phyloP scores from a whole-genome alignment of 2,888 invertebrate species.

The Macrosoma leucophasiata region DNA sequence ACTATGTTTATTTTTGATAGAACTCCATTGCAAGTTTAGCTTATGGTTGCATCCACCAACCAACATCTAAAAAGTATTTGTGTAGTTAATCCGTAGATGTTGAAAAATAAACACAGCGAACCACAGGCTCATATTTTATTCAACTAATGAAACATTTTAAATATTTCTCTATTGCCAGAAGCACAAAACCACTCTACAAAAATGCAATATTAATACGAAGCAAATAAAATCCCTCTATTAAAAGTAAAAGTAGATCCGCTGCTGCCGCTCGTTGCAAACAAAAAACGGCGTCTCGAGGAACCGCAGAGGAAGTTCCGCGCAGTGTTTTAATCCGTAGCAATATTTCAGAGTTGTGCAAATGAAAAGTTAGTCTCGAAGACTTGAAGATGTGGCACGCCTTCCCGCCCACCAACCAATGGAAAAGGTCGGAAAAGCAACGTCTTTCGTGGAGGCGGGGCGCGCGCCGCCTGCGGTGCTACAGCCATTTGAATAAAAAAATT shows the following conservation, averaged over 20 bases:
- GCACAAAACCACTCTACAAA: not conserved
- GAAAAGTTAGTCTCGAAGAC: conserved; percentile 70
- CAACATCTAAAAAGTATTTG: no score
- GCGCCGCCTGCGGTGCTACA: conserved; percentile 54
- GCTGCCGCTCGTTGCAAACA: conserved; percentile 4
- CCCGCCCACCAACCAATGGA: conserved; percentile 66
- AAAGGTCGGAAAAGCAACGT: conserved; percentile 68
- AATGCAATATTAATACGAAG: not conserved
- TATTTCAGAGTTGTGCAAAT: conserved; percentile 72
- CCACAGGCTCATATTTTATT: no score
- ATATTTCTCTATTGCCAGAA: no score
- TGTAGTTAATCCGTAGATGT: no score
- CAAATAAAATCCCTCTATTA: conserved; percentile 9
- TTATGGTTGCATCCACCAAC: no score
- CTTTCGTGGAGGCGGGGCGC: conserved; percentile 67
- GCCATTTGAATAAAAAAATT: conserved; percentile 68
- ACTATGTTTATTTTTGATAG: no score
- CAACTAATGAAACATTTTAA: no score
- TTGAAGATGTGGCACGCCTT: conserved; percentile 61
- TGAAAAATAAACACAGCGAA: no score
- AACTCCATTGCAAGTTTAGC: no score
- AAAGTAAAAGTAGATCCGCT: conserved; percentile 23
- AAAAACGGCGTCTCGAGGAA: conserved; percentile 55
- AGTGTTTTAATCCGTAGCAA: conserved; percentile 67
- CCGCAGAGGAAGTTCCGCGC: conserved; percentile 62